A percentile compares a stretch with the other conserved stretches of the same genome.
phyloP scores from a whole-genome alignment of 2,797 vertebrate species.

The Protonibea diacanthus region DNA sequence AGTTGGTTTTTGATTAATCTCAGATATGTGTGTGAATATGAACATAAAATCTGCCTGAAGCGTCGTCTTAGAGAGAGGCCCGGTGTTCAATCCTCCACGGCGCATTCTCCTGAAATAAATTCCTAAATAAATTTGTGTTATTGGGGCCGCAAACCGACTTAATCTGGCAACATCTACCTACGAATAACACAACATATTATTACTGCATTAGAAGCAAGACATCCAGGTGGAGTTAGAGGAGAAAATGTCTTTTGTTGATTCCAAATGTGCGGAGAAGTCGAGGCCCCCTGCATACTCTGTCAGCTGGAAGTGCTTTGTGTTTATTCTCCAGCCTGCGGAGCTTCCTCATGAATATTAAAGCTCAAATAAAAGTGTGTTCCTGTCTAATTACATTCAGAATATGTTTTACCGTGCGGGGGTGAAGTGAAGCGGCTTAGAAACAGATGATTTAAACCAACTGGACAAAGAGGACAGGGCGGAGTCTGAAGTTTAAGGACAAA shows the following conservation, averaged over 20 bases:
- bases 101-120: too few relatives aligned
- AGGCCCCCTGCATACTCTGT: background rate
- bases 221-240: slow-evolving; percentile 3
- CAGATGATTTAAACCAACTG: background rate
- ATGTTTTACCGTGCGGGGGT: background rate
- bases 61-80: too few relatives aligned
- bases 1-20: background rate
- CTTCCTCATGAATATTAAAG: slow-evolving; percentile 31
- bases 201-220: background rate
- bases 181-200: background rate
- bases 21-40: background rate
- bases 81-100: background rate
- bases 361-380: slow-evolving; percentile 32
- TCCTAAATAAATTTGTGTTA: background rate
- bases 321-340: slow-evolving; percentile 19
- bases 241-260: slow-evolving; percentile 20
- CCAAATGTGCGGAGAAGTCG: slow-evolving; percentile 17
- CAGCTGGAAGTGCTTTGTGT: slow-evolving; percentile 25
- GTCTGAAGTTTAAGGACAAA: background rate
- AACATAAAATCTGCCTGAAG: background rate
- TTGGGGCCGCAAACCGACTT: too few relatives aligned
- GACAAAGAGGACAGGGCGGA: background rate
- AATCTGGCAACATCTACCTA: background rate
- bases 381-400: slow-evolving; percentile 19
- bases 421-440: background rate